Conservation (phyloP, 2,113 vertebrate species). For the Micronisus gabar region DNA sequence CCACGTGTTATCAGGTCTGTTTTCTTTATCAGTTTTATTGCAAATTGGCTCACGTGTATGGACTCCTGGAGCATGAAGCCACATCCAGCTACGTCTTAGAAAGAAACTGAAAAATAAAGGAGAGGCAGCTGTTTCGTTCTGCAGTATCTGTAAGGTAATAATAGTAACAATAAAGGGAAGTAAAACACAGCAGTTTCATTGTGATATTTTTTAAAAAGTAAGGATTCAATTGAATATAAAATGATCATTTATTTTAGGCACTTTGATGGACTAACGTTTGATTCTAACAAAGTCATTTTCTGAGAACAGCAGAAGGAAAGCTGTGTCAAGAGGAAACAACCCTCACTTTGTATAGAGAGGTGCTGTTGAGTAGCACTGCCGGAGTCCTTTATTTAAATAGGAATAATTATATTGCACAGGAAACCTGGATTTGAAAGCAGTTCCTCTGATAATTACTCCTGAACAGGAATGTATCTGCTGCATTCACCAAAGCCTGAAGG, state of each 20-base stretch:
- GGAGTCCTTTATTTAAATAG: slow-evolving; percentile 46
- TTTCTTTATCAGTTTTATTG: neutral
- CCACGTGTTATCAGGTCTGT: neutral
- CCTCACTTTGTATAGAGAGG: slow-evolving; percentile 21
- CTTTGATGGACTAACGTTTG: slow-evolving; percentile 5
- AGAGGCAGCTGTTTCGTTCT: neutral
- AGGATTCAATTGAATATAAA: neutral
- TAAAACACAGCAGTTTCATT: neutral
- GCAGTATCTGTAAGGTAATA: neutral
- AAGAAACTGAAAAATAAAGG: neutral
- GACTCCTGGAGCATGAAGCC: neutral
- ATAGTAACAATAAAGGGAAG: slow-evolving; percentile 12
- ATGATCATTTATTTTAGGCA: slow-evolving; percentile 9
- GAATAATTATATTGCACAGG: slow-evolving; percentile 49
- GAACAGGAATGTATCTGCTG: slow-evolving; percentile 18
- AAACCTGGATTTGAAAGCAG: slow-evolving; percentile 48
- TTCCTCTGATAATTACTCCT: slow-evolving; percentile 50
- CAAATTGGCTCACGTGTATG: neutral
- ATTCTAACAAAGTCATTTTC: slow-evolving; percentile 36
- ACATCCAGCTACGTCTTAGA: neutral
- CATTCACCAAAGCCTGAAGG: slow-evolving; percentile 1
- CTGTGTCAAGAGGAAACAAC: slow-evolving; percentile 9
- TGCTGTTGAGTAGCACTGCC: slow-evolving; percentile 10
- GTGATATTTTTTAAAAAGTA: slow-evolving; percentile 33
- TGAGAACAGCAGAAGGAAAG: slow-evolving; percentile 26